Base-by-base conservation (phyloP, 2,888 invertebrate species). In the Andrena haemorrhoa region DNA sequence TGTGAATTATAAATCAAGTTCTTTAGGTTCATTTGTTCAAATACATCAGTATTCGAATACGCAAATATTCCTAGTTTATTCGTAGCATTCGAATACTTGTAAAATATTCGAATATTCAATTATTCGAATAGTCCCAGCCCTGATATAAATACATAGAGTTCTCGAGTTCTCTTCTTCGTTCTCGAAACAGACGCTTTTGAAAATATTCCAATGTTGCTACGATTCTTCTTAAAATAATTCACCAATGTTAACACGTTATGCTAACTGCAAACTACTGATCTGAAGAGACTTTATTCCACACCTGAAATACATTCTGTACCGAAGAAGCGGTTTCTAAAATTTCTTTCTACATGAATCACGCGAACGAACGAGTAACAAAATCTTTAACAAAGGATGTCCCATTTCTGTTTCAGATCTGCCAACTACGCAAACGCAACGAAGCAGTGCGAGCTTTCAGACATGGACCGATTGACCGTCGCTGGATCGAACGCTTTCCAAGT, bases 381-480 rank as follows among this genome's bases (percentile, higher is more conserved):
- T 16, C 0, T 29, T 66, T n/a, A 61, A 10, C 23, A 35, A 23
- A 1, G 12, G 35, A 35, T 10, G 20, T 74, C 68, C 12, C 1
- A 2, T 70, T 66, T 75, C 10, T 86, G 77, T 91, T 94, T 23
- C 96, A 98, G 98, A 95, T 98, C 98, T 91, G 97, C 98, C 91
- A 98, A 97, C 95, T 98, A 97, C 95, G 96, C 97, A 94, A 97
- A 97, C 94, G 96, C 96, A 87, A 97, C 97, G 85, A 97, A 97
- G 85, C 96, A 96, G 93, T 98, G 98, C 95, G 97, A 97, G 93
- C 95, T 98, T 90, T 98, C 98, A 84, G 97, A 97, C 94, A 98
- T 98, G 98, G 98, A 98, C 95, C 96, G 98, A 89, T 96, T 98
- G 94, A 98, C 98, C 73, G 95, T 98, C 91, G 97, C 97, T 80